These are phyloP conservation scores for Deroplatys truncata DNA, from an alignment of 2,888 invertebrate genomes.

Conservation along the genomic window DNA sequence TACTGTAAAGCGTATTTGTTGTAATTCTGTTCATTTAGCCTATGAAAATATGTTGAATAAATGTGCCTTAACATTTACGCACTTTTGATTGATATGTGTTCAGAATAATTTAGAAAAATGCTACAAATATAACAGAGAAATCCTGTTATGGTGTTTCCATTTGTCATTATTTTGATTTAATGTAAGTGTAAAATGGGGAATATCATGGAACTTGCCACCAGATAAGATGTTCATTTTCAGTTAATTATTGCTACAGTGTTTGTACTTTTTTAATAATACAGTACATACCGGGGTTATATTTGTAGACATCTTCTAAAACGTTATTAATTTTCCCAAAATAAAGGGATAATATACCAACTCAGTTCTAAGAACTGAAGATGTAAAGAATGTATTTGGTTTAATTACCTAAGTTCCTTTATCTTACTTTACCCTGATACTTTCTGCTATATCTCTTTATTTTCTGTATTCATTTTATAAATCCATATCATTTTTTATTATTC, in stretches of 20 bases:
- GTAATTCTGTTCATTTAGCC: neutral
- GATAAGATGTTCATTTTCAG: neutral
- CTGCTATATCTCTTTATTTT: no score
- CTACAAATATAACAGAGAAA: neutral
- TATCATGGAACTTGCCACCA: neutral
- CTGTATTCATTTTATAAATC: neutral
- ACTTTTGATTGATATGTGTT: neutral
- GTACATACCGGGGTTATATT: neutral
- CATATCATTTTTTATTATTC: neutral
- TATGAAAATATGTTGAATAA: neutral
- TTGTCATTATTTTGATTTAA: neutral
- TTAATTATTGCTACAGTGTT: neutral
- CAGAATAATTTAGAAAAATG: neutral
- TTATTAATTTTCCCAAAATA: no score
- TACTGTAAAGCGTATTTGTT: neutral
- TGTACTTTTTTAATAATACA: neutral
- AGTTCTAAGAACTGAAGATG: no score
- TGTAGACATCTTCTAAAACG: no score
- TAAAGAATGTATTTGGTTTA: no score
- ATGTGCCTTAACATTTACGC: neutral
- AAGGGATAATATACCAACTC: no score
- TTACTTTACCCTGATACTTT: neutral
- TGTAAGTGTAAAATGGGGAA: neutral
- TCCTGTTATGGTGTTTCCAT: neutral
- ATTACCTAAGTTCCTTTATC: no score